Base-by-base conservation (phyloP, 1,140 invertebrate species). In the Metaphire vulgaris region DNA sequence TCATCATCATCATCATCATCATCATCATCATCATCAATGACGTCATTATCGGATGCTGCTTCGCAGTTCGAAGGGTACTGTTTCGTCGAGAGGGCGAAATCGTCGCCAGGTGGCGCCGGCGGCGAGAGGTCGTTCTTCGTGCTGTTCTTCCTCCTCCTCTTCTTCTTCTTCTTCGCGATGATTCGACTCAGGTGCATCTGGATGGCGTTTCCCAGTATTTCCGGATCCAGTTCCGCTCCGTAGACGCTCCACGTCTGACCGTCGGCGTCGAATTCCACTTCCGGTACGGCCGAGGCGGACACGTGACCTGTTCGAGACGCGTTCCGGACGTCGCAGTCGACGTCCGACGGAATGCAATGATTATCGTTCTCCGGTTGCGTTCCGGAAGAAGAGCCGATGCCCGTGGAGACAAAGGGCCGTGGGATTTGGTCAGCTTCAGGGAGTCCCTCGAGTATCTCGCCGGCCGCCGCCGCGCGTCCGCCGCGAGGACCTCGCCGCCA, bases 231-330 rank as follows among this genome's bases (percentile, higher is more conserved):
- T 33, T 80, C 79, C 2, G 79, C 79, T 6, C 79, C 79, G 74
- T 80, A 80, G 1, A 80, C 75, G 33, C 79, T 78, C 79, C 79
- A 80, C n/a, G 79, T 80, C 71, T 79, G 76, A 16, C 79, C 79
- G 65, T 76, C 16, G 31, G 77, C 79, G 68, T 80, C 79, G 65
- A 71, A 80, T 14, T 32, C 69, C 21, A 80, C 67, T n/a, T 80
- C 79, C 31, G 31, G 75, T 12, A 79, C 72, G 16, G 29, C 33
- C n/a, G 31, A 2, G 33, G 33, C 2, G 1, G 69, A 1, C 30
- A 56, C 41, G 41, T 56, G 41, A 21, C 41, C 21, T 6, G 41
- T 12, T 12, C 41, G 6, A 21, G 41, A 56, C 21, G 6, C 41
- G 41, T 56, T 21, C 6, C 6, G 6, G 41, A 56, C 41, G 41